Evolutionary conservation across 30 jellyfish, hydroid and myxozoan species (phyloP).

Genomic region (Clytia hemisphaerica): DNA sequence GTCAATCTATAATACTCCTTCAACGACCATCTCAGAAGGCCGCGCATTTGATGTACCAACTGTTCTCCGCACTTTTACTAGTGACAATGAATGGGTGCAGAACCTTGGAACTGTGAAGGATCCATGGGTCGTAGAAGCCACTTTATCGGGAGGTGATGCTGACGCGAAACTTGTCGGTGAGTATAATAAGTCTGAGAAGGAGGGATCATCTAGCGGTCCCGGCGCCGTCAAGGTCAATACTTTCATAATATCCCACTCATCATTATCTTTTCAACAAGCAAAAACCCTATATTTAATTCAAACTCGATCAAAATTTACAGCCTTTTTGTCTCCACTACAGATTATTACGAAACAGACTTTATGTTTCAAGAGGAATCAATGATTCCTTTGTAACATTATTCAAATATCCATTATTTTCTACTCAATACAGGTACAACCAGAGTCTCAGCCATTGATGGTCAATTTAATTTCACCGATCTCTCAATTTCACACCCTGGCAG

Average conservation of each 20-base stretch:
- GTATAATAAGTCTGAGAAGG: too few relatives aligned
- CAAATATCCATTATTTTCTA: too few relatives aligned
- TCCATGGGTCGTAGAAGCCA: slow-evolving; percentile 77
- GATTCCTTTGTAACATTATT: too few relatives aligned
- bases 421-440: slow-evolving; percentile 56
- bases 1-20: slow-evolving; percentile 54
- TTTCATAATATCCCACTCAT: too few relatives aligned
- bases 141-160: slow-evolving; percentile 48
- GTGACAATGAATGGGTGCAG: slow-evolving; percentile 50
- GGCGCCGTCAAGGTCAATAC: too few relatives aligned
- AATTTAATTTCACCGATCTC: slow-evolving; percentile 67
- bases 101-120: slow-evolving; percentile 51
- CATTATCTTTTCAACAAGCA: too few relatives aligned
- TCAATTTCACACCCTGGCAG: slow-evolving; percentile 72
- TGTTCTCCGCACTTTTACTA: slow-evolving; percentile 49
- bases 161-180: slow-evolving; percentile 47
- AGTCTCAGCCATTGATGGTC: slow-evolving; percentile 68
- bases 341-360: too few relatives aligned
- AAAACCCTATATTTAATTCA: too few relatives aligned
- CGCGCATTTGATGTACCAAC: slow-evolving; percentile 64
- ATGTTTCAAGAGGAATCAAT: too few relatives aligned
- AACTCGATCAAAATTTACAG: too few relatives aligned
- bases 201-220: too few relatives aligned
- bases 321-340: too few relatives aligned
- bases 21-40: slow-evolving; percentile 48